These are phyloP conservation scores for Amitus sp. DNA, from an alignment of 2,888 invertebrate genomes.

Conservation along the genomic window DNA sequence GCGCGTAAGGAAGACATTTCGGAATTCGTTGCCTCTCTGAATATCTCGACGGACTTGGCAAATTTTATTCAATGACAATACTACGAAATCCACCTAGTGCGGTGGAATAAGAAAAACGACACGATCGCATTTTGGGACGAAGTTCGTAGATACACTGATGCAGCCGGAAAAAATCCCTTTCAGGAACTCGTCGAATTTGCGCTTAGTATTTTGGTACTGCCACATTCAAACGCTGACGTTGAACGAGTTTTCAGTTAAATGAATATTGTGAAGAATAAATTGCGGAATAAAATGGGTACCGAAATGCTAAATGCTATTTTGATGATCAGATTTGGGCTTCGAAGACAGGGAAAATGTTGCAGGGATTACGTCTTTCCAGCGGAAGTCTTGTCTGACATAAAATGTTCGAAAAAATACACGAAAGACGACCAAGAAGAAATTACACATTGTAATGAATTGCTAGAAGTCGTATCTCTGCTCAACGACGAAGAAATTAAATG, in stretches of 20 bases:
- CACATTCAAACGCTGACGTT: conserved; percentile 39
- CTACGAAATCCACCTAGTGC: conserved; percentile 17
- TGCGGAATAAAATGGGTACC: conserved; percentile 23
- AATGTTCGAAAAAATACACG: too few relatives aligned
- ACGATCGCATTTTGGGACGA: conserved; percentile 29
- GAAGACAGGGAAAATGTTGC: conserved; percentile 12
- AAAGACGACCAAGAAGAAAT: too few relatives aligned
- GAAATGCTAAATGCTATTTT: conserved; percentile 24
- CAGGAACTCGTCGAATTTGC: conserved; percentile 27
- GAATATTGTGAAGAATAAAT: conserved; percentile 36
- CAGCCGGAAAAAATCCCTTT: conserved; percentile 30
- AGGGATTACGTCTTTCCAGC: background rate
- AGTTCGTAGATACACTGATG: conserved; percentile 25
- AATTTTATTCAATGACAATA: conserved; percentile 7
- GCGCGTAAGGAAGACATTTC: too few relatives aligned
- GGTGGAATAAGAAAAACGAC: conserved; percentile 17
- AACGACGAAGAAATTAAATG: too few relatives aligned
- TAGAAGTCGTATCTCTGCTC: too few relatives aligned
- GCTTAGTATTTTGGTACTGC: conserved; percentile 31
- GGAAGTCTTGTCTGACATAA: background rate
- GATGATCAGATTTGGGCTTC: conserved; percentile 6
- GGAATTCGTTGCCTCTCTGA: background rate
- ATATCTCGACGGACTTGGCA: background rate
- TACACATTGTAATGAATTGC: too few relatives aligned
- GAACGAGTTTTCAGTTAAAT: conserved; percentile 41